Evolutionary conservation across 2,888 invertebrate species (phyloP), one percentile per base, ranked within the genome.

Genomic region (Mamestra brassicae): DNA sequence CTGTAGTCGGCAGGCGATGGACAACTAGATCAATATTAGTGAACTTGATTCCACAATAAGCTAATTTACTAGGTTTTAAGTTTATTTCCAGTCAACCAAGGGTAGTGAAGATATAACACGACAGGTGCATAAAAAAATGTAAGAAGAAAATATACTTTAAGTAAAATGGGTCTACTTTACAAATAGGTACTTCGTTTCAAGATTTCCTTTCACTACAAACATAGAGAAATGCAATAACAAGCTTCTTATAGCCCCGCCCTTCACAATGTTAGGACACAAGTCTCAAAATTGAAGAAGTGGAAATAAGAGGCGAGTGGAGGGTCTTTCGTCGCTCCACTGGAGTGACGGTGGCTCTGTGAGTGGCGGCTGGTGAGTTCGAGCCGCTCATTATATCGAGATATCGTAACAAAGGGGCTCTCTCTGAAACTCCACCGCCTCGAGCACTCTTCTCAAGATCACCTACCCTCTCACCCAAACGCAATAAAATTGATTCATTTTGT

Each of bases 381-480:
- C 10, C 73, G 76, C 80, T 85, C 84, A 75, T 78, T 81, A 81
- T 45, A 70, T 67, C 82, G 63, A 65, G 86, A 82, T 81, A 75
- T 72, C 70, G 72, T 63, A 57, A 61, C 76, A 70, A 80, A 68
- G 77, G 55, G 5, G 61, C 76, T 72, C 81, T 78, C 78, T 63
- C 50, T n/a, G 8, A 50, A 42, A 50, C 54, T 60, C 42, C 38
- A 17, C 26, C 36, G 52, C 62, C n/a, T 58, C 57, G 52, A 80
- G 77, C 5, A 65, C 68, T 55, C 63, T 57, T 58, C 54, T 66
- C 54, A 42, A 60, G 42, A 60, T 36, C 45, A 50, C n/a, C n/a
- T n/a, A n/a, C 65, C 57, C 71, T 76, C 36, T 57, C 13, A 66
- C 47, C 63, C 42, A 36, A 71, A 77, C 42, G 15, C 57, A 74